Evolutionary conservation across 2,113 vertebrate genomes (phyloP).

Genomic region (Jaculus jaculus): DNA sequence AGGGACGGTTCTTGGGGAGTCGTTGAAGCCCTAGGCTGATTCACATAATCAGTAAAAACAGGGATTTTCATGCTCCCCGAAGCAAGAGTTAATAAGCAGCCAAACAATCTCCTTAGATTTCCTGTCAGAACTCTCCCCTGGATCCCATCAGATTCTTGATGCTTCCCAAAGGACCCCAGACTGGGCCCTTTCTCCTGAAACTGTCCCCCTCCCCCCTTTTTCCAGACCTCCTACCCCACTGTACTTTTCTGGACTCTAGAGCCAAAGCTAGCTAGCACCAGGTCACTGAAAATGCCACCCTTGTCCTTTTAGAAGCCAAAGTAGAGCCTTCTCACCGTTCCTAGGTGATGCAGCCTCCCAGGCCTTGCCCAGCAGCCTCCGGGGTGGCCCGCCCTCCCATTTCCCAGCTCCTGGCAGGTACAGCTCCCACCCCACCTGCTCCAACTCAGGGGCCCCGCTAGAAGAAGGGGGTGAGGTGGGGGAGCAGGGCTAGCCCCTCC

Average conservation of each 20-base stretch:
- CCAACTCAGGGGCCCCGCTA: constrained; percentile 41
- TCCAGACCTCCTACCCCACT: not conserved
- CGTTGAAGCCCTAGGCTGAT: constrained; percentile 39
- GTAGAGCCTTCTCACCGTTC: constrained; percentile 29
- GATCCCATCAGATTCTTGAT: constrained; percentile 13
- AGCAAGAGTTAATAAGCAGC: constrained; percentile 60
- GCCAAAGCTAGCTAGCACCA: not conserved
- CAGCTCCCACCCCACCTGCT: constrained; percentile 30
- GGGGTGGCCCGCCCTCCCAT: constrained; percentile 5
- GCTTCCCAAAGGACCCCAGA: constrained; percentile 22
- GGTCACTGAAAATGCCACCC: constrained; percentile 33
- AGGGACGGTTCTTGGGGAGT: not conserved
- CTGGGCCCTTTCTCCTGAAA: not conserved
- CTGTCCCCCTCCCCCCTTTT: not conserved
- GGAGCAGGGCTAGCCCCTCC: constrained; percentile 67
- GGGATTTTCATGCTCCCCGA: constrained; percentile 62
- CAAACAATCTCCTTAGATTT: constrained; percentile 46
- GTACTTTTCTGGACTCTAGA: constrained; percentile 5
- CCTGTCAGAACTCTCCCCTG: constrained; percentile 48
- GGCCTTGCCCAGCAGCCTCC: not conserved
- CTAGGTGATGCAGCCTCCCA: not conserved
- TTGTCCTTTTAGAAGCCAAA: constrained; percentile 33
- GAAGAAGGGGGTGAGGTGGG: not conserved
- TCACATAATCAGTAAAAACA: constrained; percentile 45
- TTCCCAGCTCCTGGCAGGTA: not conserved